These are phyloP conservation scores for Dastarcus helophoroides DNA, from an alignment of 2,888 invertebrate species.

Conservation along the genomic window DNA sequence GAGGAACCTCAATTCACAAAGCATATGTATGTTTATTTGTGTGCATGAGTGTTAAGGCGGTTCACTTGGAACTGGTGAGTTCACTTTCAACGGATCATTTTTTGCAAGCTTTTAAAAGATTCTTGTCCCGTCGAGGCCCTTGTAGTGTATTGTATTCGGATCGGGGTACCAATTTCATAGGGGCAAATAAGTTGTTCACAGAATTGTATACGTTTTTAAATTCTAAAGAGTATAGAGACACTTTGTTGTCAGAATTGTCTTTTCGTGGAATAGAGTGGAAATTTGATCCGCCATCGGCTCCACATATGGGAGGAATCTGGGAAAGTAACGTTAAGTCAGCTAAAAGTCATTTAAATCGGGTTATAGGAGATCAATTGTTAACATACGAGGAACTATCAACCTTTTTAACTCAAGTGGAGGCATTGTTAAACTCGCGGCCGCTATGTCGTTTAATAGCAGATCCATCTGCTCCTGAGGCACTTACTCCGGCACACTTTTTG, in stretches of 20 bases:
- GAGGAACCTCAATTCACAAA: slow-evolving; percentile 5
- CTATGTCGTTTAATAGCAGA: slow-evolving; percentile 12
- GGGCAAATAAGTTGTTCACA: slow-evolving; percentile 2
- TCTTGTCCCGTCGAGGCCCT: slow-evolving; percentile 5
- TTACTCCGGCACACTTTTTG: slow-evolving; percentile 14
- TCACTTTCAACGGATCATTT: slow-evolving; percentile 2
- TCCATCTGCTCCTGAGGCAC: slow-evolving; percentile 7
- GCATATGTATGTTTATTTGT: slow-evolving; percentile 6
- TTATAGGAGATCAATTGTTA: slow-evolving; percentile 15
- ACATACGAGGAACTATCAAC: slow-evolving; percentile 19
- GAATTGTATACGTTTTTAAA: slow-evolving; percentile 6
- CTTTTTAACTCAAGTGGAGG: slow-evolving; percentile 15
- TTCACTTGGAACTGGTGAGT: slow-evolving; percentile 3
- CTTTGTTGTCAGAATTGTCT: slow-evolving; percentile 5
- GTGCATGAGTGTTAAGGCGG: slow-evolving; percentile 1
- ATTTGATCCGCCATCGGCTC: slow-evolving; percentile 19
- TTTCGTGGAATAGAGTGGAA: slow-evolving; percentile 11
- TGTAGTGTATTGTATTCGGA: slow-evolving; percentile 1
- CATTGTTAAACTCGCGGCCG: slow-evolving; percentile 17
- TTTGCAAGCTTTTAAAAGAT: slow-evolving; percentile 5
- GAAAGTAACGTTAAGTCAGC: slow-evolving; percentile 20
- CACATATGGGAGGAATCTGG: slow-evolving; percentile 22
- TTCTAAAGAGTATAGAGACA: slow-evolving; percentile 6
- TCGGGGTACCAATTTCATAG: slow-evolving; percentile 4
- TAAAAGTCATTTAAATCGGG: slow-evolving; percentile 18